Base-by-base conservation (phyloP, 2,888 invertebrate genomes). In the Drosophila pegasa region DNA sequence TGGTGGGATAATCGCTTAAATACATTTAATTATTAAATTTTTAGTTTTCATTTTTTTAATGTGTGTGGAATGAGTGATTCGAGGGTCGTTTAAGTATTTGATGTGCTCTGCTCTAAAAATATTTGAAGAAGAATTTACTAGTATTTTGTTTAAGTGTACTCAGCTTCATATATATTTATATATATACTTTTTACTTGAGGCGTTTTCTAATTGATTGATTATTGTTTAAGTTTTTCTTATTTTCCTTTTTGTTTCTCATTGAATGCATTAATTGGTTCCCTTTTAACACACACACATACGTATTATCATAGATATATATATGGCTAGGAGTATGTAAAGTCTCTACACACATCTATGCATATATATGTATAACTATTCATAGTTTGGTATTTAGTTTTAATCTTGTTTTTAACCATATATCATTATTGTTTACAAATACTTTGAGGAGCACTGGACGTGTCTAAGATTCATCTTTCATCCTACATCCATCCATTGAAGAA, bases 401-500 rank as follows among this genome's bases (percentile, higher is more conserved):
- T 8, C 43, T 45, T n/a, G 9, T 2, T 41, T 43, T 62, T 60
- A 71, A 47, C 45, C 55, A 47, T 69, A 71, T 88, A 84, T 75
- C 90, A 83, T 89, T 90, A 89, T 90, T 90, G 87, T 89, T 83
- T 91, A 88, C 81, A 88, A 88, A 89, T 88, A 87, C 90, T 85
- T 89, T 84, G 91, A 89, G 90, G 90, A 89, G 90, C 89, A 90
- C 91, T 91, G 91, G 91, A 90, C 84, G 90, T 88, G 89, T 88
- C 89, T 91, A 86, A 86, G 85, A 88, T 90, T 83, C 86, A 55
- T 62, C 52, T 76, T 72, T 59, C 52, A 54, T 47, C 51, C 41
- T 45, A 54, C 41, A 74, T 35, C 37, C 73, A 57, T 62, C 58
- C 70, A 63, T 55, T 58, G 40, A 38, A 61, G 66, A 73, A 74